A percentile compares a stretch with the other conserved stretches of the same genome.
phyloP scores from a whole-genome alignment of 2,888 invertebrate genomes.

The Mayetiola destructor region DNA sequence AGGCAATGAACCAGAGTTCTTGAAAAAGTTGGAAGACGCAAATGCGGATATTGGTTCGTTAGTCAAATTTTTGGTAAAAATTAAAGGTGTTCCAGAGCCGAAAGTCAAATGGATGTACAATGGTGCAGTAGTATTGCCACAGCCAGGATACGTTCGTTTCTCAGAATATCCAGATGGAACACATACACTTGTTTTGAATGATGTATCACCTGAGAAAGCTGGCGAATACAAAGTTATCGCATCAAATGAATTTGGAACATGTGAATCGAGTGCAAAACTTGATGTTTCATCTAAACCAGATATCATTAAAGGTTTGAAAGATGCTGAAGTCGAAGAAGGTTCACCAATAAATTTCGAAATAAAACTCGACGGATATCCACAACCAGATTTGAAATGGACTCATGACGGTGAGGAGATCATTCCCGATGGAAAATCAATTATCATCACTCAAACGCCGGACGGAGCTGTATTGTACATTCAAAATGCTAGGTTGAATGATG shows the following conservation, averaged over 20 bases:
- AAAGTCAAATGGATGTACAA: slow-evolving; percentile 22
- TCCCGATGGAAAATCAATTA: slow-evolving; percentile 44
- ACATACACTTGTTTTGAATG: slow-evolving; percentile 39
- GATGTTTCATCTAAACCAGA: slow-evolving; percentile 66
- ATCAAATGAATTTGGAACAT: slow-evolving; percentile 66
- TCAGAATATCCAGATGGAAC: slow-evolving; percentile 37
- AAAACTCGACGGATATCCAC: slow-evolving; percentile 71
- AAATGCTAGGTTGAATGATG: slow-evolving; percentile 57
- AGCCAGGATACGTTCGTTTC: background rate
- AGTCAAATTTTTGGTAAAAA: slow-evolving; percentile 66
- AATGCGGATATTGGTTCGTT: slow-evolving; percentile 51
- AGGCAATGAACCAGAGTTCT: slow-evolving; percentile 55
- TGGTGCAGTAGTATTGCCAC: slow-evolving; percentile 37
- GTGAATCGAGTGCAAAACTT: slow-evolving; percentile 56
- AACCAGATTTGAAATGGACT: slow-evolving; percentile 73
- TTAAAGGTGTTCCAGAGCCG: background rate
- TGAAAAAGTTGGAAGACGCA: slow-evolving; percentile 49
- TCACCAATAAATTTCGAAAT: slow-evolving; percentile 66
- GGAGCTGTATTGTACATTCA: slow-evolving; percentile 45
- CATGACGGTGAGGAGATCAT: slow-evolving; percentile 70
- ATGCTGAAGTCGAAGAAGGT: slow-evolving; percentile 57
- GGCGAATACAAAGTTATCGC: slow-evolving; percentile 70
- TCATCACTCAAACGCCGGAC: background rate
- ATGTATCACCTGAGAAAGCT: slow-evolving; percentile 63
- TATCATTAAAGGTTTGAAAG: slow-evolving; percentile 53